Evolutionary conservation across 2,113 vertebrate genomes (phyloP).

Genomic region (Desmodus rotundus): DNA sequence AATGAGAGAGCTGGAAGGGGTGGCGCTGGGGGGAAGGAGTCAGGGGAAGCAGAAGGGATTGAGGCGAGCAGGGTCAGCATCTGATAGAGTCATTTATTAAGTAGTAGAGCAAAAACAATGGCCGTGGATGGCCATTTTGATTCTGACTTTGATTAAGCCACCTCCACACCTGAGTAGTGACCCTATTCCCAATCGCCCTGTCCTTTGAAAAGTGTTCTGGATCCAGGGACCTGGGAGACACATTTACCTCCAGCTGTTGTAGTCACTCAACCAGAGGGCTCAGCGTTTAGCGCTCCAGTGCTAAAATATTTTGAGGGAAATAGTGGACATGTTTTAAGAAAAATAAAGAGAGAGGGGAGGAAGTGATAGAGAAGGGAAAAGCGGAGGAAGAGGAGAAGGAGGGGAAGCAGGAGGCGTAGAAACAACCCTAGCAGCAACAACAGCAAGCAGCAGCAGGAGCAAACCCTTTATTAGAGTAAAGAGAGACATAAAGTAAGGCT

Average conservation of each 20-base stretch:
- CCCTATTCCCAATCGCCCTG: background rate
- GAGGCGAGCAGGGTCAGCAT: conserved; percentile 24
- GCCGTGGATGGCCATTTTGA: background rate
- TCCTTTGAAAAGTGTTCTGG: background rate
- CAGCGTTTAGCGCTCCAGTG: background rate
- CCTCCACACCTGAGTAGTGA: fast-evolving
- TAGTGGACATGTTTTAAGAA: background rate
- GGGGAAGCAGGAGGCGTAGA: background rate
- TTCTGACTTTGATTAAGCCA: background rate
- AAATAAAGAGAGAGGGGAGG: background rate
- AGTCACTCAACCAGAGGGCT: background rate
- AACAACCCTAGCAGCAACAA: background rate
- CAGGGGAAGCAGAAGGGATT: conserved; percentile 27
- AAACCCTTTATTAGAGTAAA: background rate
- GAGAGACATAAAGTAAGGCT: background rate
- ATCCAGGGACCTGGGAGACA: background rate
- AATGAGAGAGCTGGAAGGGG: conserved; percentile 52
- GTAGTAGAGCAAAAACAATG: background rate
- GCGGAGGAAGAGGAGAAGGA: background rate
- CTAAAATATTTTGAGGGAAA: background rate
- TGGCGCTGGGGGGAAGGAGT: background rate
- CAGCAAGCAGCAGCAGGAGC: background rate
- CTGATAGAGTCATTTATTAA: background rate
- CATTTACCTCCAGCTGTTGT: background rate
- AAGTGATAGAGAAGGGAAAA: background rate